Evolutionary conservation across 2,797 vertebrate species (phyloP).

Genomic region (Lepus townsendii): DNA sequence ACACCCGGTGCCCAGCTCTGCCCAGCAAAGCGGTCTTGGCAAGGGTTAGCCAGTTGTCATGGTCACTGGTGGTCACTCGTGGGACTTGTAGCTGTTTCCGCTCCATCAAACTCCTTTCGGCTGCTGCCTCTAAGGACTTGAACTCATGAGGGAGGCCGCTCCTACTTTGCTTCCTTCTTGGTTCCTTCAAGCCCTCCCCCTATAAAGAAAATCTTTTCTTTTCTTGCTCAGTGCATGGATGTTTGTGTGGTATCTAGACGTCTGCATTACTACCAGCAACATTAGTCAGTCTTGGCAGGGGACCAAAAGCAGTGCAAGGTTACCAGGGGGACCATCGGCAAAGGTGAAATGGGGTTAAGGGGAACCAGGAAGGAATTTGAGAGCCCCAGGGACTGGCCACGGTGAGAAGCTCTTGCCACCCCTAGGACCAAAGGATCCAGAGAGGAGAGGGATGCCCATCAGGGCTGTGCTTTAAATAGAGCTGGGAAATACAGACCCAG

Average conservation of each 20-base stretch:
- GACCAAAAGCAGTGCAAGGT: neutral
- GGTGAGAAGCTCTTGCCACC: neutral
- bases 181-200: neutral
- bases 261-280: neutral
- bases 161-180: neutral
- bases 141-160: neutral
- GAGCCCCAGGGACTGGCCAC: too few relatives aligned
- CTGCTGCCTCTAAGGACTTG: neutral
- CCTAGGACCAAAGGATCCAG: neutral
- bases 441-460: neutral
- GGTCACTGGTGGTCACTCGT: neutral
- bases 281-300: neutral
- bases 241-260: neutral
- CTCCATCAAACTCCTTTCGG: neutral
- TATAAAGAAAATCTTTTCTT: conserved; percentile 10
- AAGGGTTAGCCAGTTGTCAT: too few relatives aligned
- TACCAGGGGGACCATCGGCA: neutral
- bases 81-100: neutral
- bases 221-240: neutral
- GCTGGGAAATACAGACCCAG: neutral
- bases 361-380: neutral
- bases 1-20: too few relatives aligned
- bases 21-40: neutral
- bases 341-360: neutral
- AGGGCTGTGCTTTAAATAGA: neutral